These are phyloP conservation scores for Chionodraco myersi DNA, from an alignment of 2,113 vertebrate genomes.

Conservation along the genomic window DNA sequence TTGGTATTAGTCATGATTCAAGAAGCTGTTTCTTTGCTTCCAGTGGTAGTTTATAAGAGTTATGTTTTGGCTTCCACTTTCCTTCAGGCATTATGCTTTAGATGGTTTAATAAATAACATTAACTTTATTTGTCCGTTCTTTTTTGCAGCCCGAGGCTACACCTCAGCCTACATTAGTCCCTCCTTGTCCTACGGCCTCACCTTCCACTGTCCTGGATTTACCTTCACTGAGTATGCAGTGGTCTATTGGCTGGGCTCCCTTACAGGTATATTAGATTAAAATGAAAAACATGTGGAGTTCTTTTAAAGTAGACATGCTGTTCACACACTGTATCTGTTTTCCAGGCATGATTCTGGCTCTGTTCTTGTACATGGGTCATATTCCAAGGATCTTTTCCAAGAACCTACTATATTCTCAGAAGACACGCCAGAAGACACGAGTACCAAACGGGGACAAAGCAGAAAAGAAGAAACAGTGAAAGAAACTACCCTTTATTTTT, in stretches of 20 bases:
- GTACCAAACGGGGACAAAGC: conserved; percentile 78
- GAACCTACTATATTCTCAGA: conserved; percentile 90
- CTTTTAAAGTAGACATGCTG: neutral
- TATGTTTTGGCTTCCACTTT: neutral
- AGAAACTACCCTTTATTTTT: neutral
- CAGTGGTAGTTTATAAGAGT: neutral
- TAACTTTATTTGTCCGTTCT: neutral
- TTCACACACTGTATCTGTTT: conserved; percentile 29
- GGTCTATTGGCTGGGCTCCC: conserved; percentile 91
- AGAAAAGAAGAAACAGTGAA: conserved; percentile 73
- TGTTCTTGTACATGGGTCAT: conserved; percentile 87
- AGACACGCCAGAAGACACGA: conserved; percentile 77
- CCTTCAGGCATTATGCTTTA: neutral
- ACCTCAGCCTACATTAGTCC: conserved; percentile 91
- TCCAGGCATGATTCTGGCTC: conserved; percentile 88
- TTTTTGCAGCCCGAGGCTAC: conserved; percentile 81
- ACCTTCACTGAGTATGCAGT: conserved; percentile 83
- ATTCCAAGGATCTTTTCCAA: conserved; percentile 90
- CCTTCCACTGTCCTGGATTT: conserved; percentile 89
- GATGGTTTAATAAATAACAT: neutral
- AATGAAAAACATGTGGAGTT: neutral
- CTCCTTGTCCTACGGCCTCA: conserved; percentile 84
- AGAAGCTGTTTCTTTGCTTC: no score
- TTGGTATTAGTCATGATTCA: no score
- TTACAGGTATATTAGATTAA: conserved; percentile 80